Conservation (phyloP, 1,140 invertebrate genomes). For the Procambarus virginalis region DNA sequence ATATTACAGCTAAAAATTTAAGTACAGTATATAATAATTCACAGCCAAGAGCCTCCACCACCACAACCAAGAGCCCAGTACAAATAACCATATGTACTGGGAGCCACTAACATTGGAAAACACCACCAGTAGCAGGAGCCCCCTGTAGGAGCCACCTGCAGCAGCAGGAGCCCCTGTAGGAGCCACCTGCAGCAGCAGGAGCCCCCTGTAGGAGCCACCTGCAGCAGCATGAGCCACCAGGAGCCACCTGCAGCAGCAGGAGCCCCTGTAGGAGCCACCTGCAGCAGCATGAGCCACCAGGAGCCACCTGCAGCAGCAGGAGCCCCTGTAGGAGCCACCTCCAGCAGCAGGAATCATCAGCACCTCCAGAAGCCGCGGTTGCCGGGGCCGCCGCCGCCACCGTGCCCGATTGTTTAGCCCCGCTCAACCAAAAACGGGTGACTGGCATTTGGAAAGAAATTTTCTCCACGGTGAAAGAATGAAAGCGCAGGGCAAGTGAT, state of each 20-base stretch:
- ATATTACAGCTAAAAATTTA: no score
- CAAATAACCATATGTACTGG: no score
- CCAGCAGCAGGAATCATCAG: neutral
- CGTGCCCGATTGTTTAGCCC: conserved; percentile 64
- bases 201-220: neutral
- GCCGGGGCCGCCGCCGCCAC: neutral
- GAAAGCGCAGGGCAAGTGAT: conserved; percentile 68
- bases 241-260: neutral
- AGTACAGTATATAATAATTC: no score
- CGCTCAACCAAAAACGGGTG: conserved; percentile 67
- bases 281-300: neutral
- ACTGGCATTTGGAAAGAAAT: conserved; percentile 70
- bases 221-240: neutral
- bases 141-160: neutral
- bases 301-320: neutral
- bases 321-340: neutral
- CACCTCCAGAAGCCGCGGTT: neutral
- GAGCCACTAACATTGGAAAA: no score
- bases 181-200: neutral
- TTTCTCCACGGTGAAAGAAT: conserved; percentile 67
- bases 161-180: neutral
- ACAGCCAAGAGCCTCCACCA: neutral
- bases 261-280: neutral
- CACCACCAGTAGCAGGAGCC: neutral
- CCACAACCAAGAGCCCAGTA: no score